These are phyloP conservation scores for Melanostigma gelatinosum DNA, from an alignment of 2,113 vertebrate genomes.

Conservation along the genomic window DNA sequence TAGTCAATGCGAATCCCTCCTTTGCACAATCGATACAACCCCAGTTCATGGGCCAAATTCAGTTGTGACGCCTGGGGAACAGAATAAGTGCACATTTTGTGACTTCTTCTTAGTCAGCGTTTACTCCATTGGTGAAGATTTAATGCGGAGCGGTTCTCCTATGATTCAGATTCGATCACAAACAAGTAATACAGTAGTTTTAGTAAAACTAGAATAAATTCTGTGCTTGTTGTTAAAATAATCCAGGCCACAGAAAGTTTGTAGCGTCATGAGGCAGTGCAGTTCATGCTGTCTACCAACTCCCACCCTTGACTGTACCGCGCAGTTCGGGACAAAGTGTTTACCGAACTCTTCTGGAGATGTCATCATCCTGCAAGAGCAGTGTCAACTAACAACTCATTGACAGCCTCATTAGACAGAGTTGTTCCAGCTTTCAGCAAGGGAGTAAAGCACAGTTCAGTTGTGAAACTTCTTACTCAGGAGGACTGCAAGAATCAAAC, in stretches of 20 bases:
- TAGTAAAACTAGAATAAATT: background rate
- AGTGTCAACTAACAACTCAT: slow-evolving; percentile 69
- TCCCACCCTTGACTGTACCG: background rate
- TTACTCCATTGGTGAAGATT: background rate
- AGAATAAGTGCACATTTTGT: background rate
- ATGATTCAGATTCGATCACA: background rate
- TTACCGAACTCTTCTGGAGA: slow-evolving; percentile 30
- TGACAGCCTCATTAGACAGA: slow-evolving; percentile 60
- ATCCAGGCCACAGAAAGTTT: slow-evolving; percentile 24
- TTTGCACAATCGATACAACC: background rate
- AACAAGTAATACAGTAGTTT: background rate
- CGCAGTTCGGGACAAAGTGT: slow-evolving; percentile 42
- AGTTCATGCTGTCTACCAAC: background rate
- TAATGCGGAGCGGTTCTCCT: background rate
- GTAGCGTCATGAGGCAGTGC: background rate
- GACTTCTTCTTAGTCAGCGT: background rate
- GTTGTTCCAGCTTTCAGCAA: slow-evolving; percentile 21
- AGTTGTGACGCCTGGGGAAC: background rate
- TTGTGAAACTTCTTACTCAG: slow-evolving; percentile 3
- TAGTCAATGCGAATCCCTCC: background rate
- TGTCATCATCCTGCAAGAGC: slow-evolving; percentile 56
- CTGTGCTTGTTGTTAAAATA: background rate
- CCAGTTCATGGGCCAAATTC: background rate
- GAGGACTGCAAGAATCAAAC: slow-evolving; percentile 5
- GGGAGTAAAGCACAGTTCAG: slow-evolving; percentile 41